Base-by-base conservation (phyloP, 2,888 invertebrate genomes). In the Lasioglossum villosulum region DNA sequence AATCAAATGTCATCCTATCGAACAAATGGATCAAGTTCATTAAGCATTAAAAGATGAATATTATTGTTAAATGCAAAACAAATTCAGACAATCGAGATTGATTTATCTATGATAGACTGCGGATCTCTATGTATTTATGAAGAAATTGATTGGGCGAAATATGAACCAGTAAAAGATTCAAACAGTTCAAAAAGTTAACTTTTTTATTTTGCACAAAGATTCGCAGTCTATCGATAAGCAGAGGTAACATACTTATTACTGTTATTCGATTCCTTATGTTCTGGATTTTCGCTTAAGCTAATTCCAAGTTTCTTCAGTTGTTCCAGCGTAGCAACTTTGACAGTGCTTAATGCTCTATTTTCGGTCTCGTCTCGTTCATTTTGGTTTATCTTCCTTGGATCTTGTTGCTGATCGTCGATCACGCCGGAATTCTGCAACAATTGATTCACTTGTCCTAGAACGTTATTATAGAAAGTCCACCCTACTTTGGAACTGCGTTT, bases 401-500 rank as follows among this genome's bases (percentile, higher is more conserved):
- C 88, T 68, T 85, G 45, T 71, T 91, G 87, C 10, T 86, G 82
- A 4, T 88, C 84, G 1, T 91, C 89, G 1, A 83, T 72, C 76
- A 92, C 89, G n/a, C 91, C 93, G n/a, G 96, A 95, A 88, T 95
- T 95, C 89, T 95, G 95, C 75, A 96, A 92, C 85, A 96, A 95
- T 89, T 96, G 95, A 92, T 96, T 96, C 0, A 96, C 96, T 93
- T 96, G 96, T 2, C 95, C 95, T 96, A 97, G 96, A 83, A 97
- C 96, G 95, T 97, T 97, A 91, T 97, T 96, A 91, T 97, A 97
- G 93, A 97, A 96, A 5, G 97, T 97, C 96, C 97, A 97, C 86
- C 97, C 97, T 90, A 97, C 96, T 93, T 96, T 96, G 42, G 96
- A 96, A 72, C 96, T 96, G 91, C 92, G 92, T 48, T 94, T 94